Evolutionary conservation across 2,888 invertebrate species (phyloP).

Genomic region (Metopia argyrocephala): DNA sequence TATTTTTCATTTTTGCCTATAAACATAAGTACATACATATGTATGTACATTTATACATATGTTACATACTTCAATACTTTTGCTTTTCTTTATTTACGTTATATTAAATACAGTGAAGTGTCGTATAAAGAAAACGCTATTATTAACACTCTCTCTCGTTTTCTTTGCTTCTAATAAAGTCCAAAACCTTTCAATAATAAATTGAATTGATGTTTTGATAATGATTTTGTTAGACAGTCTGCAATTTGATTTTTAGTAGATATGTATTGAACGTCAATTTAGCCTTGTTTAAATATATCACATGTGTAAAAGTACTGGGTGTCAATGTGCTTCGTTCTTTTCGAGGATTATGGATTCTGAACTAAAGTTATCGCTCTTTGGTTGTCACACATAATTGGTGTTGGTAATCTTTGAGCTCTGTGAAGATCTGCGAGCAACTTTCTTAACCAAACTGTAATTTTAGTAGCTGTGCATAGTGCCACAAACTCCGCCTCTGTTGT

Average conservation of each 20-base stretch:
- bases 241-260: neutral
- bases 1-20: no score
- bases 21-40: no score
- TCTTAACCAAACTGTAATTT: constrained; percentile 15
- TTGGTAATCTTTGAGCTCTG: neutral
- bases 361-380: constrained; percentile 59
- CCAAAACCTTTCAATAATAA: neutral
- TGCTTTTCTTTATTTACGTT: no score
- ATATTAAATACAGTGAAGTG: no score
- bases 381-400: constrained; percentile 34
- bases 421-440: neutral
- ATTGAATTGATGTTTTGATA: neutral
- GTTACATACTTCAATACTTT: no score
- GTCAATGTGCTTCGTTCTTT: constrained; percentile 45
- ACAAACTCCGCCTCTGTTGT: constrained; percentile 30
- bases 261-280: neutral
- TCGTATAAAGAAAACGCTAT: no score
- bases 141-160: no score
- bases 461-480: constrained; percentile 25
- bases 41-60: no score
- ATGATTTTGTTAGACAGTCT: neutral
- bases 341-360: constrained; percentile 37
- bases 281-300: constrained; percentile 34
- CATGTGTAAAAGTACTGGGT: constrained; percentile 47
- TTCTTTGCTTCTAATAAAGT: no score